Percentiles rank a stretch among this genome's conserved stretches.
Evolutionary conservation across 2,888 invertebrate genomes (phyloP).

Genomic region (Lissocephala sabroskyi): DNA sequence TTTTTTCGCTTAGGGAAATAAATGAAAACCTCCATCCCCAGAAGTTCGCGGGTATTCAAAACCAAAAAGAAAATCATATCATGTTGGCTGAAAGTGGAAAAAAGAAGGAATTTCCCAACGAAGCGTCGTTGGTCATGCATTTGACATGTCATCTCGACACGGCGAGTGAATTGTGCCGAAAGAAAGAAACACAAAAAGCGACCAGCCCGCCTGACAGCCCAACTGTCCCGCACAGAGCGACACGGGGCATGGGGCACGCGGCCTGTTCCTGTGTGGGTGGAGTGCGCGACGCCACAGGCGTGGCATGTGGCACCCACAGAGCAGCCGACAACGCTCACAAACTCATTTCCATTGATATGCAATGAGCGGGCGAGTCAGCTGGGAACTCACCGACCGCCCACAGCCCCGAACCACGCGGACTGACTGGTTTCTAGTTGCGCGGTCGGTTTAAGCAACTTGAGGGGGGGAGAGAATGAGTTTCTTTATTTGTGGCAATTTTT

Average conservation of each 20-base stretch:
- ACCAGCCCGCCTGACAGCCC: no score
- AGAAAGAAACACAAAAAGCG: slow-evolving; percentile 32
- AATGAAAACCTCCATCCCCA: no score
- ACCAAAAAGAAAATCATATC: neutral
- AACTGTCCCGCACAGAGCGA: no score
- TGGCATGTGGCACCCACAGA: no score
- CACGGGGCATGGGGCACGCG: no score
- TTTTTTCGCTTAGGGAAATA: no score
- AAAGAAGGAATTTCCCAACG: slow-evolving; percentile 25
- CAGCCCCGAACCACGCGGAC: no score
- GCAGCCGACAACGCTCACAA: slow-evolving; percentile 16
- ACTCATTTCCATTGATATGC: slow-evolving; percentile 57
- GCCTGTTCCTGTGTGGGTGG: no score
- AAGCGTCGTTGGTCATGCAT: slow-evolving; percentile 49
- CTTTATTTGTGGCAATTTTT: neutral
- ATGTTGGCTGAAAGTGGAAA: slow-evolving; percentile 2
- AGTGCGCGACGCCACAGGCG: no score
- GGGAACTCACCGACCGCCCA: no score
- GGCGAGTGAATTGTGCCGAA: slow-evolving; percentile 8
- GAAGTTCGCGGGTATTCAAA: no score
- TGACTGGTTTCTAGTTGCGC: neutral
- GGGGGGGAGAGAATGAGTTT: neutral
- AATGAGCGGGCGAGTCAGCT: slow-evolving; percentile 32
- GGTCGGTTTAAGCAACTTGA: neutral
- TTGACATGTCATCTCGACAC: slow-evolving; percentile 39